Base-by-base conservation (phyloP, 2,797 vertebrate genomes). In the Melanotaenia trifasciata region DNA sequence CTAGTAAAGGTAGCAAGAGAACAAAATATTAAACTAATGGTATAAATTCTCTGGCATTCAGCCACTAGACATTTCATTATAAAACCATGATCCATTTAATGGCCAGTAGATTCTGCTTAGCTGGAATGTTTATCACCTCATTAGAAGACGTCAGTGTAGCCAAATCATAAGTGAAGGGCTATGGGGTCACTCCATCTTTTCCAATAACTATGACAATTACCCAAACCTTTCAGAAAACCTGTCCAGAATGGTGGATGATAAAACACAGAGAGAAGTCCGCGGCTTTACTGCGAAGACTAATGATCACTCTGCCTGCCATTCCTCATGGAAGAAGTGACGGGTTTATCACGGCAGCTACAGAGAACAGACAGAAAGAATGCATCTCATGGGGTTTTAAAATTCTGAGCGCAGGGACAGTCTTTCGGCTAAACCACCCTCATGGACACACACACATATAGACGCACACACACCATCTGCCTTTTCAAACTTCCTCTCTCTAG, bases 291-390 rank as follows among this genome's bases (percentile, higher is more conserved):
- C 76, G 26, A 79, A 87, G 88, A 93, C 92, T 94, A 94, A 95
- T 93, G 92, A 93, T 90, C 59, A 51, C 72, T 72, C 78, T 61
- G 84, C 75, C 85, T 84, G 91, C 89, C 89, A 83, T 94, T 91
- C 74, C 87, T 93, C 92, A 93, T 64, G 87, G 90, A 84, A 74
- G 85, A 87, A 92, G 84, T 93, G 93, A 94, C 91, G 87, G 92
- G 88, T 94, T 94, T 94, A 94, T 95, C 92, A 86, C 80, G 20
- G 82, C 86, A 78, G 85, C 90, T 62, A 86, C 83, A 81, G 84
- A 87, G 79, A 88, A 88, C 87, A 84, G 87, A 91, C 86, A 75
- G 84, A 83, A 87, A 88, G 88, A 92, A 92, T 84, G 86, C 78
- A 85, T 87, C 93, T 91, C 88, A 85, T 75, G 78, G 86, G 83